Evolutionary conservation across 2,113 vertebrate genomes (phyloP).

Genomic region (Ceuthmochares aereus): DNA sequence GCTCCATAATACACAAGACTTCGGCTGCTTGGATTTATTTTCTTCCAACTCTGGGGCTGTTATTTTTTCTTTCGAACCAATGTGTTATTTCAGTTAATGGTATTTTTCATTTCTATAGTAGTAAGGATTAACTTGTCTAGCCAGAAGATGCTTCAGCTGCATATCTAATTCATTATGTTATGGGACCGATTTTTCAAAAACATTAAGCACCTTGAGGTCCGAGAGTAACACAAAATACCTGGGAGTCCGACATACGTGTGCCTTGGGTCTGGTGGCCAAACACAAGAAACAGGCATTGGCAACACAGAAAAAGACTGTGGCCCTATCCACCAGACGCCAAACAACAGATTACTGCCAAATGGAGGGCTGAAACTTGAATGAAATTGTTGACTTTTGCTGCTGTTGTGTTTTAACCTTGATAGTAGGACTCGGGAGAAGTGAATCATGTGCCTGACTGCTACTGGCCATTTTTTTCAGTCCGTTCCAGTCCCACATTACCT

Average conservation of each 20-base stretch:
- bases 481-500: background rate
- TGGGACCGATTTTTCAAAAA: background rate
- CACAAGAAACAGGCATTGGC: background rate
- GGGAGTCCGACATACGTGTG: background rate
- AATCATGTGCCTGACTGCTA: background rate
- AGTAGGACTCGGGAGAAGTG: background rate
- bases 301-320: background rate
- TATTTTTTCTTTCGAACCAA: conserved; percentile 13
- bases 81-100: background rate
- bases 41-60: background rate
- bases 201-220: background rate
- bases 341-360: background rate
- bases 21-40: conserved; percentile 42
- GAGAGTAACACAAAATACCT: background rate
- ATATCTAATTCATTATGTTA: background rate
- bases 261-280: background rate
- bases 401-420: background rate
- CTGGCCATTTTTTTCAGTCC: background rate
- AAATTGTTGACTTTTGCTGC: background rate
- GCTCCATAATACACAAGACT: conserved; percentile 35
- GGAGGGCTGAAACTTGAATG: background rate
- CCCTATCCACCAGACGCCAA: background rate
- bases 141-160: background rate
- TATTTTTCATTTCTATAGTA: conserved; percentile 48
- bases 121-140: conserved; percentile 46